These are phyloP conservation scores for Limnephilus rhombicus DNA, from an alignment of 2,888 invertebrate genomes.

Conservation along the genomic window DNA sequence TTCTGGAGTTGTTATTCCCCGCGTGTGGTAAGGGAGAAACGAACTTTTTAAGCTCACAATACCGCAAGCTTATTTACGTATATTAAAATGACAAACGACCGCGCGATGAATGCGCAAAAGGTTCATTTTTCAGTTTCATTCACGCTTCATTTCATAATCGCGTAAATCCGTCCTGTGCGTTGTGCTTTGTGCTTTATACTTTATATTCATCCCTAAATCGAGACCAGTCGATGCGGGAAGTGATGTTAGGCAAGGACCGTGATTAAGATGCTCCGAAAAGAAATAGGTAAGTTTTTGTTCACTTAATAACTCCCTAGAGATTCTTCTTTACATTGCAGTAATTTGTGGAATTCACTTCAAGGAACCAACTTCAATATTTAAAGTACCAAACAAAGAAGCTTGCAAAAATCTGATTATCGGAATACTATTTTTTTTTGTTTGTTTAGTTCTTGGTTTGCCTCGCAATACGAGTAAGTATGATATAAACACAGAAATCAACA, in stretches of 20 bases:
- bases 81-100: constrained; percentile 60
- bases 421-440: too few relatives aligned
- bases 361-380: too few relatives aligned
- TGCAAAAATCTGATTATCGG: too few relatives aligned
- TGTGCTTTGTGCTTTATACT: background rate
- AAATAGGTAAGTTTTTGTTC: background rate
- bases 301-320: too few relatives aligned
- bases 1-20: constrained; percentile 43
- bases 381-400: too few relatives aligned
- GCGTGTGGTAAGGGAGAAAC: constrained; percentile 30
- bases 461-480: too few relatives aligned
- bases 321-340: too few relatives aligned
- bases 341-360: too few relatives aligned
- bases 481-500: too few relatives aligned
- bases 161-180: background rate
- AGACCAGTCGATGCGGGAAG: constrained; percentile 9
- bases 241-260: background rate
- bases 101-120: constrained; percentile 47
- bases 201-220: constrained; percentile 10
- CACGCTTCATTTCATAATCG: constrained; percentile 49
- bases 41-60: constrained; percentile 48
- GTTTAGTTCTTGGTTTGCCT: too few relatives aligned
- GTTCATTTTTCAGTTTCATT: constrained; percentile 54
- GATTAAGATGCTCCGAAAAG: background rate
- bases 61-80: constrained; percentile 51